Percentiles rank a stretch among this genome's conserved stretches.
Evolutionary conservation across 2,888 invertebrate genomes (phyloP).

Genomic region (Scaptomyza polygonia): DNA sequence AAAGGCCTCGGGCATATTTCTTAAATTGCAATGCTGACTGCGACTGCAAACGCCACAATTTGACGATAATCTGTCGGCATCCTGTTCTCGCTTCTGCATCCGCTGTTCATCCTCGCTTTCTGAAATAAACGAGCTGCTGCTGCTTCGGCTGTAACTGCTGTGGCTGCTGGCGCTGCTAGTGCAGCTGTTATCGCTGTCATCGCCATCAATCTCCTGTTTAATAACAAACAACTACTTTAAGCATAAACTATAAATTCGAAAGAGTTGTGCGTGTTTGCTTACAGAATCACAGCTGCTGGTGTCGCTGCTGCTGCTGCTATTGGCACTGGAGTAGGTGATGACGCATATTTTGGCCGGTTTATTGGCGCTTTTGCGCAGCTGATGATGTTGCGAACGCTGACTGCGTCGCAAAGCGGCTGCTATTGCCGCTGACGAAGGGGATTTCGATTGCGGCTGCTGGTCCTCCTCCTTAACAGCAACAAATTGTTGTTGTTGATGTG

Average conservation of each 20-base stretch:
- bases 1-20: slow-evolving; percentile 87
- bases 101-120: slow-evolving; percentile 67
- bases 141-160: slow-evolving; percentile 46
- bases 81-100: slow-evolving; percentile 43
- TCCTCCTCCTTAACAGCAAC: slow-evolving; percentile 1
- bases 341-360: slow-evolving; percentile 32
- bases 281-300: slow-evolving; percentile 67
- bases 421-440: not conserved
- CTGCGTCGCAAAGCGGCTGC: slow-evolving; percentile 44
- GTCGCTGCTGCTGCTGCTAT: slow-evolving; percentile 47
- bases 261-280: slow-evolving; percentile 20
- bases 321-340: slow-evolving; percentile 36
- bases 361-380: slow-evolving; percentile 36
- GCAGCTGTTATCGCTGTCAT: slow-evolving; percentile 54
- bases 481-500: slow-evolving; percentile 3
- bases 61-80: slow-evolving; percentile 46
- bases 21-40: slow-evolving; percentile 86
- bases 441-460: not conserved
- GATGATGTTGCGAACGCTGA: slow-evolving; percentile 47
- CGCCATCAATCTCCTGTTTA: slow-evolving; percentile 64
- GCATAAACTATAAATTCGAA: not conserved
- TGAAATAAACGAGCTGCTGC: slow-evolving; percentile 39
- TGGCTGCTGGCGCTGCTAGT: slow-evolving; percentile 41
- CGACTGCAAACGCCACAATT: slow-evolving; percentile 87
- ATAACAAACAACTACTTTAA: not conserved